phyloP scores from a whole-genome alignment of 2,797 vertebrate genomes.

The Coreius guichenoti region DNA sequence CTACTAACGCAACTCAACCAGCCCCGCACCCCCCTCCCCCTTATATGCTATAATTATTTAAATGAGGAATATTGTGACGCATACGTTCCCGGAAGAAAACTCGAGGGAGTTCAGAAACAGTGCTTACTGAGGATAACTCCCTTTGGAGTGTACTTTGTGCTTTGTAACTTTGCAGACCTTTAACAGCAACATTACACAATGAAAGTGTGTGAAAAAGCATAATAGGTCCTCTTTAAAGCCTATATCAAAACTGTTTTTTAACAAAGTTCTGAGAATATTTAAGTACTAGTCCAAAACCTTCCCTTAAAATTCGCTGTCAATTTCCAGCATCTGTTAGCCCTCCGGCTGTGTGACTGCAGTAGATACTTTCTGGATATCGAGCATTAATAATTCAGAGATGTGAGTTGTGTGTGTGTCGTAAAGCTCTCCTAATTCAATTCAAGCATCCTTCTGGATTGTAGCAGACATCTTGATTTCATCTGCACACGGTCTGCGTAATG shows the following conservation, averaged over 20 bases:
- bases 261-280: conserved; percentile 7
- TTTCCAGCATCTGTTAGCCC: conserved; percentile 17
- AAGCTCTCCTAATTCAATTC: conserved; percentile 41
- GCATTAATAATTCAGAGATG: conserved; percentile 38
- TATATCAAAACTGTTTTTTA: neutral
- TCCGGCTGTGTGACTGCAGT: neutral
- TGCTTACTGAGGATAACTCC: neutral
- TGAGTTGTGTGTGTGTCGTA: conserved; percentile 3
- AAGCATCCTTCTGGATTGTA: neutral
- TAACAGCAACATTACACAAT: neutral
- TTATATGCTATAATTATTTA: no score
- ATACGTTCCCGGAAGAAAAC: no score
- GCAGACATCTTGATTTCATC: conserved; percentile 34
- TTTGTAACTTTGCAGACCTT: neutral
- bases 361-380: neutral
- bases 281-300: neutral
- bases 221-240: neutral
- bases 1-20: no score
- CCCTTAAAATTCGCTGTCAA: neutral
- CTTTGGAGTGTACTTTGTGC: neutral
- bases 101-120: no score
- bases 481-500: neutral
- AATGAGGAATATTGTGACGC: no score
- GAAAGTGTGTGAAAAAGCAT: neutral
- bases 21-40: no score